These are phyloP conservation scores for Vanacampus margaritifer DNA, from an alignment of 2,113 vertebrate species.

Conservation along the genomic window DNA sequence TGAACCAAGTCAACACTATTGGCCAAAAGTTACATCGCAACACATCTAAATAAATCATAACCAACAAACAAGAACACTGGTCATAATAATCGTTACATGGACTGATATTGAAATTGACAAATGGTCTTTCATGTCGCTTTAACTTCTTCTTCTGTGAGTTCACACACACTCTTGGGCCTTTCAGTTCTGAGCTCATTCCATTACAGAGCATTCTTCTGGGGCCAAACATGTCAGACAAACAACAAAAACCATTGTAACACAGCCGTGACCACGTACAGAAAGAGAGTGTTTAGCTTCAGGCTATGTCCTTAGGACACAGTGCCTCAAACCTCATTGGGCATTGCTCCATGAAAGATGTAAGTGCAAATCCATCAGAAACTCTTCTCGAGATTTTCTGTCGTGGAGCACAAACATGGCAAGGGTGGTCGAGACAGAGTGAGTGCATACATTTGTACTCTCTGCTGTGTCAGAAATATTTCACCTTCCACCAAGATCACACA, in stretches of 20 bases:
- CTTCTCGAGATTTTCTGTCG: constrained; percentile 54
- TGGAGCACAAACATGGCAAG: constrained; percentile 43
- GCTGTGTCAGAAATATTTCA: constrained; percentile 65
- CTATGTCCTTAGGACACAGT: constrained; percentile 78
- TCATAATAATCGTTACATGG: constrained; percentile 42
- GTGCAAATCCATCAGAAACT: constrained; percentile 70
- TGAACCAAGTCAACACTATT: constrained; percentile 16
- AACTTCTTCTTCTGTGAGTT: constrained; percentile 46
- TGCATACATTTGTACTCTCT: constrained; percentile 26
- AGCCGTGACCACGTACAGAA: constrained; percentile 67
- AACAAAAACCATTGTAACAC: constrained; percentile 49
- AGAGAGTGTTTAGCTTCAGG: constrained; percentile 79
- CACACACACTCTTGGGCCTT: constrained; percentile 42
- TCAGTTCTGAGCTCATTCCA: constrained; percentile 58
- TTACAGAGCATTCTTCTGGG: constrained; percentile 52
- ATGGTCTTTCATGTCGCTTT: constrained; percentile 62
- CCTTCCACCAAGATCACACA: constrained; percentile 47
- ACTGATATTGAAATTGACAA: constrained; percentile 65
- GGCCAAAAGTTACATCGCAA: constrained; percentile 28
- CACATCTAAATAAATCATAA: constrained; percentile 54
- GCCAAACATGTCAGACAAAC: constrained; percentile 28
- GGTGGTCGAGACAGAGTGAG: constrained; percentile 20
- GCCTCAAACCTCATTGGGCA: constrained; percentile 78
- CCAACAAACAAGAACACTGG: constrained; percentile 44
- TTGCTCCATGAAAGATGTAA: constrained; percentile 84